phyloP scores from a whole-genome alignment of 2,888 invertebrate species.

The Alloplasta piceator region DNA sequence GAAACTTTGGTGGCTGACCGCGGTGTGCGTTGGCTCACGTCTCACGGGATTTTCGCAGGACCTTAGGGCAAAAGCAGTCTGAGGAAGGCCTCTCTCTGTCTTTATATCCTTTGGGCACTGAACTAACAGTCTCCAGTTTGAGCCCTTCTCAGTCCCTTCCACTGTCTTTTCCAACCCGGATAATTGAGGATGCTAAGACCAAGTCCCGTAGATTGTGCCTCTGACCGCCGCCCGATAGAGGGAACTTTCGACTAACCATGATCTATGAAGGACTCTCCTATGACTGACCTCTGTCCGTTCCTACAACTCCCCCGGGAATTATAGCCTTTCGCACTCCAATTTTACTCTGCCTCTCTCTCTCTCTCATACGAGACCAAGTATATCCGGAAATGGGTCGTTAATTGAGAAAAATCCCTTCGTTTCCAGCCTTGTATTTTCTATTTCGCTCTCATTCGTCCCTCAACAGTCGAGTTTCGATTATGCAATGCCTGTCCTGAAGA shows the following conservation, averaged over 20 bases:
- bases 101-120: constrained; percentile 33
- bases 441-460: neutral
- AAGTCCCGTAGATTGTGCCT: constrained; percentile 73
- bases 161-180: constrained; percentile 69
- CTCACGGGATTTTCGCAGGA: constrained; percentile 53
- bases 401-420: constrained; percentile 73
- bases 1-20: constrained; percentile 75
- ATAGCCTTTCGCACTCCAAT: constrained; percentile 4
- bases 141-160: constrained; percentile 19
- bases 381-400: constrained; percentile 57
- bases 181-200: constrained; percentile 79
- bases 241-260: constrained; percentile 76
- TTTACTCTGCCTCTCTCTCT: constrained; percentile 56
- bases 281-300: constrained; percentile 80
- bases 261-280: constrained; percentile 78
- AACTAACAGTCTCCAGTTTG: constrained; percentile 33
- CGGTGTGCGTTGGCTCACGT: constrained; percentile 41
- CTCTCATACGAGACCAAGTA: constrained; percentile 10
- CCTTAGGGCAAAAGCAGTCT: constrained; percentile 67
- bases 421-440: constrained; percentile 24
- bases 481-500: constrained; percentile 59
- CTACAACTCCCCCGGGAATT: constrained; percentile 73
- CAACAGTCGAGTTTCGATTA: constrained; percentile 17
- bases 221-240: constrained; percentile 64
- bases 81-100: constrained; percentile 17